A percentile compares a stretch with the other conserved stretches of the same genome.
Evolutionary conservation across 2,797 vertebrate genomes (phyloP).

Genomic region (Dromococcyx pavoninus): DNA sequence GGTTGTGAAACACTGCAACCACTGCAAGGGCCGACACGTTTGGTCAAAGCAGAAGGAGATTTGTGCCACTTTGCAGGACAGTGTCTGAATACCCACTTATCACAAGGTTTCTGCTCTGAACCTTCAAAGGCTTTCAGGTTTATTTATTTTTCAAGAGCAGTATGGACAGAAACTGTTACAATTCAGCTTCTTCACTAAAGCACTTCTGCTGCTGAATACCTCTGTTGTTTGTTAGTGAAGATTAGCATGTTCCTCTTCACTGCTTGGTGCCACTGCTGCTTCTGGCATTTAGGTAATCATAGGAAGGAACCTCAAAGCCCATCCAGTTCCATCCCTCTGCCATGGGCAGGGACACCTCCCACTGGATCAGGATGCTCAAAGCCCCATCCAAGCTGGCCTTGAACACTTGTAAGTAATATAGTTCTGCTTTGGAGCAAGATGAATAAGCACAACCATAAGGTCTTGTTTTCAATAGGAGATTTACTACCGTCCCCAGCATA

Average conservation of each 20-base stretch:
- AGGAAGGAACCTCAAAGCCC: too few relatives aligned
- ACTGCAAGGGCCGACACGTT: neutral
- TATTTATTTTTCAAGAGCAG: neutral
- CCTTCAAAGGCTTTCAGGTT: neutral
- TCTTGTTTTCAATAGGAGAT: constrained; percentile 4
- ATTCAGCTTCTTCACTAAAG: neutral
- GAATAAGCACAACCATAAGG: constrained; percentile 25
- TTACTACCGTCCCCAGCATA: neutral
- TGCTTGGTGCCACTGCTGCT: neutral
- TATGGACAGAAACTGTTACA: neutral
- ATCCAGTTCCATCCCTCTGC: too few relatives aligned
- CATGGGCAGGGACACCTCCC: too few relatives aligned
- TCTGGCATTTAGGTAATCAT: neutral
- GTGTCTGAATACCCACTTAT: neutral
- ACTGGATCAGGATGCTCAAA: too few relatives aligned
- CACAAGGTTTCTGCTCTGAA: neutral
- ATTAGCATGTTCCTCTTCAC: neutral
- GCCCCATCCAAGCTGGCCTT: too few relatives aligned
- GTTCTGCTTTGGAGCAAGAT: neutral
- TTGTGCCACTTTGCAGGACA: neutral
- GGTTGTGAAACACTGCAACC: neutral
- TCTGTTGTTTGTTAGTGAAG: neutral
- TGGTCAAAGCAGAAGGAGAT: neutral
- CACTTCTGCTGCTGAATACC: neutral
- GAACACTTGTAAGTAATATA: neutral